Evolutionary conservation across 2,797 vertebrate species (phyloP), one percentile per base, ranked within the genome.

Genomic region (Sebastes jordani): DNA sequence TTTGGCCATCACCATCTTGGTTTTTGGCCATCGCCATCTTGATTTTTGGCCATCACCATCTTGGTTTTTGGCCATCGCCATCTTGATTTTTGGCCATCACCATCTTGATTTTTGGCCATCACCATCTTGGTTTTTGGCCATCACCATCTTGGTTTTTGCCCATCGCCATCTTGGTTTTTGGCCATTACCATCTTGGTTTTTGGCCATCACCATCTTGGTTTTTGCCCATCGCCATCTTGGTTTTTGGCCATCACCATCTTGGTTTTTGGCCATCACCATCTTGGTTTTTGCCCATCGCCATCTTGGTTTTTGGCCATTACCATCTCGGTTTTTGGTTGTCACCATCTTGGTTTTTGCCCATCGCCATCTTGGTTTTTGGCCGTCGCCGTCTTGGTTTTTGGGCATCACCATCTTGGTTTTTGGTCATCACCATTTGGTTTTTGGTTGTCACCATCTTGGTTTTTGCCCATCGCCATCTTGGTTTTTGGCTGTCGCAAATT

Each of bases 151-250:
- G 27, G 4, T 27, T 27, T 27, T 27, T 27, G 27, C 4, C 0
- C 4, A 1, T 27, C 4, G 1, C 4, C 27, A 27, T 27, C 4
- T 27, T 27, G 27, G 1, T 27, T 38, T 13, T 38, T 38, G 14
- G 5, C 0, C 10, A 0, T 34, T 1, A 1, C 34, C 1, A 36
- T 36, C 25, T 36, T 11, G 34, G 2, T 36, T 36, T 36, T 36
- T 36, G 11, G 4, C 1, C 0, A 0, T 11, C 2, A 0, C 11
- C 2, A 36, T 36, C 34, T 36, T 11, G 34, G 1, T 34, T 36
- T 34, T 10, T 34, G 34, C 3, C 0, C 9, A 4, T 25, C 25
- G 3, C 11, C 11, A 38, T 38, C 36, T 38, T 38, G 36, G 4
- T 13, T 38, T 36, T 32, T 30, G 3, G 1, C 1, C 30, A 8